phyloP scores from a whole-genome alignment of 2,113 vertebrate genomes.

The Zapus hudsonius region DNA sequence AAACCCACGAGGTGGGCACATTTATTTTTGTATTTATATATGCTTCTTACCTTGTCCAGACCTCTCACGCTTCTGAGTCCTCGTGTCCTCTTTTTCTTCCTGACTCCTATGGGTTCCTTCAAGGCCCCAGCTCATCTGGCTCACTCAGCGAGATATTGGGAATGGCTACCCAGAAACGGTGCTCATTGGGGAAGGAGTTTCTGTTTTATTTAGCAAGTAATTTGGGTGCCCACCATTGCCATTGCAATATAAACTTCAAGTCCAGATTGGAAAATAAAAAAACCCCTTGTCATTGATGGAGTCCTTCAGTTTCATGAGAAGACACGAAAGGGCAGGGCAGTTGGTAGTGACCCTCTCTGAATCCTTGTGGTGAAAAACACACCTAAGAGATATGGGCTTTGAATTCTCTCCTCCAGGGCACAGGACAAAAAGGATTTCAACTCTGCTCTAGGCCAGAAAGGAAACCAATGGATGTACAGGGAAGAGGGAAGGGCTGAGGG shows the following conservation, averaged over 20 bases:
- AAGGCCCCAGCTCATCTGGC: not conserved
- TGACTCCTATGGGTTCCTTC: not conserved
- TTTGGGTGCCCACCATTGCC: not conserved
- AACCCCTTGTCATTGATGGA: rapidly evolving
- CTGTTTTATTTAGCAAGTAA: not conserved
- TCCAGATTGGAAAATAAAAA: too few relatives aligned
- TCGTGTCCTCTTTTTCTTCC: not conserved
- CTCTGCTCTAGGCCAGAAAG: not conserved
- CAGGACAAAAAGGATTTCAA: not conserved
- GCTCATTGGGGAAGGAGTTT: not conserved
- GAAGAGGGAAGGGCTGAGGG: rapidly evolving
- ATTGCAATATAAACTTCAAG: not conserved
- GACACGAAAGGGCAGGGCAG: rapidly evolving
- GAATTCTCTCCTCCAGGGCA: not conserved
- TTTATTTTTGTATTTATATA: not conserved
- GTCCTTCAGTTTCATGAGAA: not conserved
- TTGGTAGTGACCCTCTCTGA: rapidly evolving
- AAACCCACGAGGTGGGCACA: not conserved
- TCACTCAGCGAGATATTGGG: not conserved
- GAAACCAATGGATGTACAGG: not conserved
- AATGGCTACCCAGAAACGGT: not conserved
- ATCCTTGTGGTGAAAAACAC: not conserved
- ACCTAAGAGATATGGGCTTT: not conserved
- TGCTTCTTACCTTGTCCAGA: not conserved
- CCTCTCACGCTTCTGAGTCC: not conserved